Evolutionary conservation across 2,888 invertebrate species (phyloP).

Genomic region (Selenia dentaria): DNA sequence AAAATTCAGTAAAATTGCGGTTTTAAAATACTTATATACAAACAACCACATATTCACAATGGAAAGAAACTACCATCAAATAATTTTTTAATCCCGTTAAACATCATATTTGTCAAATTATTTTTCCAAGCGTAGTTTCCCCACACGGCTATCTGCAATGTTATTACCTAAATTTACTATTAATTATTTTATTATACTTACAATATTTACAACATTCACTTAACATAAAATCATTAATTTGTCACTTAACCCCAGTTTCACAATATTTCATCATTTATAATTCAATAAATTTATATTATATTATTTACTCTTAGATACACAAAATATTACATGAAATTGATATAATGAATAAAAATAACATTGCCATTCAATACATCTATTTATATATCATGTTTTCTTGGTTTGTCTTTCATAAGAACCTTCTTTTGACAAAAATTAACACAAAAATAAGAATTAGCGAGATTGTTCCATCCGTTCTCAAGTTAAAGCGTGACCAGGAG

Average conservation of each 20-base stretch:
- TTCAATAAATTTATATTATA: no score
- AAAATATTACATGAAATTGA: no score
- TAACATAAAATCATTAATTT: constrained; percentile 26
- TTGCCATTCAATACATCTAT: no score
- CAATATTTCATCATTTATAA: not conserved
- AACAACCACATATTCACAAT: constrained; percentile 59
- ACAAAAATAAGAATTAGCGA: no score
- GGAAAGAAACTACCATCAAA: constrained; percentile 79
- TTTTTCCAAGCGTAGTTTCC: constrained; percentile 83
- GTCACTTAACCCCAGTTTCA: constrained; percentile 4
- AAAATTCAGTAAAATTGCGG: constrained; percentile 12
- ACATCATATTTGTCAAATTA: constrained; percentile 77
- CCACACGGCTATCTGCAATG: constrained; percentile 74
- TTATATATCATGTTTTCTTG: no score
- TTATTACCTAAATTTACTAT: constrained; percentile 30
- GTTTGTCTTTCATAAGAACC: no score
- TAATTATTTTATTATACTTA: constrained; percentile 33
- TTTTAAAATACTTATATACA: constrained; percentile 44
- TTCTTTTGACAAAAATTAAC: no score
- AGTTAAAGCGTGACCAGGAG: no score
- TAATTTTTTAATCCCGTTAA: constrained; percentile 65
- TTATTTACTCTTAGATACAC: no score
- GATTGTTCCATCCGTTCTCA: no score
- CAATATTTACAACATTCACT: constrained; percentile 66
- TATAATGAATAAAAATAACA: no score